These are phyloP conservation scores for Hippolais icterina DNA, from an alignment of 2,113 vertebrate genomes.

Conservation along the genomic window DNA sequence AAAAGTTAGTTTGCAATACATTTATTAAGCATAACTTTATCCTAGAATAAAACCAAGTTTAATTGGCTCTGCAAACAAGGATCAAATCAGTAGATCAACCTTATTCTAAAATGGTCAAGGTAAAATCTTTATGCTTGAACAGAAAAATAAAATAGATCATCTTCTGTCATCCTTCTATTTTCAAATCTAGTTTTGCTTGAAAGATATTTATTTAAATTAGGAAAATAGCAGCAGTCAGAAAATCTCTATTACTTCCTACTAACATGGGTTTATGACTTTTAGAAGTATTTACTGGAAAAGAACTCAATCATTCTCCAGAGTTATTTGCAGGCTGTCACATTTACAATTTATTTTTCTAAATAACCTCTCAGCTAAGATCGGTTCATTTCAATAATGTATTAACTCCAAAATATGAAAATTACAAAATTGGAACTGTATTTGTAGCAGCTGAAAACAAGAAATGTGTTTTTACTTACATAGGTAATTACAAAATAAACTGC, in stretches of 20 bases:
- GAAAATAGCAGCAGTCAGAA: neutral
- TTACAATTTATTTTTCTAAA: neutral
- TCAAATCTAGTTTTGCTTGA: neutral
- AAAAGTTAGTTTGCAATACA: neutral
- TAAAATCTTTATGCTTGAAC: neutral
- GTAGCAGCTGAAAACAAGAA: neutral
- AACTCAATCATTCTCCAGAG: neutral
- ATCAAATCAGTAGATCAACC: neutral
- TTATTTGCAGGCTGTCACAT: neutral
- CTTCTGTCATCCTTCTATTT: neutral
- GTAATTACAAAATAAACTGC: neutral
- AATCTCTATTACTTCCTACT: neutral
- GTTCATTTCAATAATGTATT: neutral
- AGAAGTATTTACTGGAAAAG: neutral
- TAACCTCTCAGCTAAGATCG: neutral
- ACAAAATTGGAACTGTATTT: neutral
- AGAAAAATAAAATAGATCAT: neutral
- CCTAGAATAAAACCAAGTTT: neutral
- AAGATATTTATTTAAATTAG: neutral
- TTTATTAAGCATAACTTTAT: neutral
- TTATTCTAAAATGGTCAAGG: neutral
- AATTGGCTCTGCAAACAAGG: neutral
- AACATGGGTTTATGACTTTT: accelerated
- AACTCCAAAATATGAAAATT: neutral
- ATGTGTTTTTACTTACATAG: neutral